Evolutionary conservation across 2,113 vertebrate species (phyloP), one percentile per base, ranked within the genome.

Genomic region (Aleadryas rufinucha): DNA sequence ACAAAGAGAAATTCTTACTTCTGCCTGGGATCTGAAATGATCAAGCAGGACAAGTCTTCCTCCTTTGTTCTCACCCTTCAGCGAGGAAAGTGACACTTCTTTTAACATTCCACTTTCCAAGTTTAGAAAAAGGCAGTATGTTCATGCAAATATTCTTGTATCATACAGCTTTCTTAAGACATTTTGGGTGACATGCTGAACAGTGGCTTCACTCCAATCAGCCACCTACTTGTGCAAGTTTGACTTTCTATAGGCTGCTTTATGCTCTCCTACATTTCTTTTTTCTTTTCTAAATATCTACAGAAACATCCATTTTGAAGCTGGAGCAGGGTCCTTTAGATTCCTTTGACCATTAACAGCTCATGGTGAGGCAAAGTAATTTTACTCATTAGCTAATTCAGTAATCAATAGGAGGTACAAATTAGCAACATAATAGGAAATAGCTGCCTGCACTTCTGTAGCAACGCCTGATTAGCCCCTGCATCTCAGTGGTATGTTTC

Each of bases 171-270:
- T 93, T 80, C 85, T 82, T 93, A 86, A 86, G 82, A 83, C 31
- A 63, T 59, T 74, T 87, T 93, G 78, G 50, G 39, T 23, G 10
- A 81, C 91, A 75, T 30, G 56, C 72, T 91, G 82, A 94, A 86
- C 23, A 41, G 70, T 90, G 85, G 79, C 90, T 92, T 92, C 71
- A 84, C 71, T 96, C 82, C 95, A 92, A 66, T 52, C 64, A 86
- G 44, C 92, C 93, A 93, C 94, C 93, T 94, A 90, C 91, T 91
- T 76, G 65, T 69, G 33, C 74, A 93, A 93, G 57, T 65, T 74
- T 76, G 82, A 76, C 53, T 84, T 96, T 93, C 68, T 77, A 75
- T 92, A 80, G 87, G 86, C 44, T 81, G 89, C 59, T 90, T 47
- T 84, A 89, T 49, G 11, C n/a, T 66, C n/a, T 52, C 17, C 45